phyloP scores from a whole-genome alignment of 2,113 vertebrate species.

The Tragulus kanchil region DNA sequence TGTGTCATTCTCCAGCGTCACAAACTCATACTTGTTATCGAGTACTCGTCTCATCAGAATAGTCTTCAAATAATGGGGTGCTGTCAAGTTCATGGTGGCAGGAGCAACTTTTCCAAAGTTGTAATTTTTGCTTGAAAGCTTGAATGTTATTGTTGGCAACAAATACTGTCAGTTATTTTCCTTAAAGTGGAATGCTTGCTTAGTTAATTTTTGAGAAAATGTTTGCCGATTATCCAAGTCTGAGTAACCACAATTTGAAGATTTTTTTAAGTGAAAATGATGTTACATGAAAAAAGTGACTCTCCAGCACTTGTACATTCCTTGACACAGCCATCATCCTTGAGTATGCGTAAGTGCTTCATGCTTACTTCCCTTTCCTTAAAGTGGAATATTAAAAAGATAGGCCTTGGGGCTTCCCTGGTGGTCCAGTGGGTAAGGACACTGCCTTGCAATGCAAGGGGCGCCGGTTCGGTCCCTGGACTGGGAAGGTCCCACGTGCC shows the following conservation, averaged over 20 bases:
- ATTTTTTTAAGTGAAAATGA: constrained; percentile 49
- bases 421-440: too few species aligned
- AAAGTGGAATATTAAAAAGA: constrained; percentile 8
- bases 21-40: constrained; percentile 25
- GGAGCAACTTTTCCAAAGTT: constrained; percentile 45
- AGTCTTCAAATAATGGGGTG: constrained; percentile 34
- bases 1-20: constrained; percentile 9
- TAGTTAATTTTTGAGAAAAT: constrained; percentile 66
- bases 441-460: too few species aligned
- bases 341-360: constrained; percentile 10
- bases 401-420: background rate
- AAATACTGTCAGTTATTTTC: constrained; percentile 29
- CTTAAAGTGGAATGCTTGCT: constrained; percentile 32
- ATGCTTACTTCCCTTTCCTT: constrained; percentile 5
- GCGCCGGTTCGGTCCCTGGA: too few species aligned
- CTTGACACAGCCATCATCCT: background rate
- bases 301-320: background rate
- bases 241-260: constrained; percentile 45
- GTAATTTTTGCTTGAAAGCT: constrained; percentile 24
- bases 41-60: background rate
- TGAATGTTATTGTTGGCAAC: constrained; percentile 18
- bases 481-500: too few species aligned
- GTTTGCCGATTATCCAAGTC: constrained; percentile 35
- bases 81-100: constrained; percentile 22
- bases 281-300: constrained; percentile 39